Evolutionary conservation across 2,888 invertebrate genomes (phyloP).

Genomic region (Bibio marci): DNA sequence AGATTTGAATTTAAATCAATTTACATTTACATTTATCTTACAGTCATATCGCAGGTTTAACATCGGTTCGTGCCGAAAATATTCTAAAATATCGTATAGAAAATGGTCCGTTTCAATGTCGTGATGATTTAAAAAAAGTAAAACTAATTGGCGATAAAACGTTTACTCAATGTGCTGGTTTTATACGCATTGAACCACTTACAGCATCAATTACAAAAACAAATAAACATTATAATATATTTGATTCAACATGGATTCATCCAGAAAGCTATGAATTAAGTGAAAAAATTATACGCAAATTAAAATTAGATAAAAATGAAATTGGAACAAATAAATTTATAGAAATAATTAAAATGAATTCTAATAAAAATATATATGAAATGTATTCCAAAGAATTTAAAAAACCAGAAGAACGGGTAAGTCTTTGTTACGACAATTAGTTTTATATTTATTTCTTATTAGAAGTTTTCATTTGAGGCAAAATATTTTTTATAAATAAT

Average conservation of each 20-base stretch:
- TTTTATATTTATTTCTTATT: no score
- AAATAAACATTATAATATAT: conserved; percentile 19
- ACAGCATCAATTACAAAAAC: conserved; percentile 24
- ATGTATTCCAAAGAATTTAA: conserved; percentile 34
- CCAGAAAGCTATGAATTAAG: conserved; percentile 75
- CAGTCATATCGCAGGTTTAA: conserved; percentile 71
- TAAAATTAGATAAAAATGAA: conserved; percentile 21
- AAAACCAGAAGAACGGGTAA: conserved; percentile 40
- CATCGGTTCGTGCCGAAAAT: conserved; percentile 54
- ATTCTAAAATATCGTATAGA: conserved; percentile 58
- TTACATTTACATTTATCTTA: conserved; percentile 11
- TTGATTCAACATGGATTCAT: conserved; percentile 78
- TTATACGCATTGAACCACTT: conserved; percentile 39
- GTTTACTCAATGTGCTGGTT: conserved; percentile 82
- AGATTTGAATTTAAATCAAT: neutral
- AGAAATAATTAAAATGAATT: conserved; percentile 19
- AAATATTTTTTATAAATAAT: neutral
- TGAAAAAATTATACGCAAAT: conserved; percentile 29
- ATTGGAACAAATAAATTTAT: conserved; percentile 30
- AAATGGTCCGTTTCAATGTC: conserved; percentile 50
- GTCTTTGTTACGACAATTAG: no score
- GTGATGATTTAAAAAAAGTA: conserved; percentile 59
- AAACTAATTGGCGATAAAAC: conserved; percentile 67
- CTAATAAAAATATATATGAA: conserved; percentile 13
- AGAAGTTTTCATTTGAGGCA: neutral